phyloP scores from a whole-genome alignment of 2,888 invertebrate species.

The Hirtodrosophila duncani region DNA sequence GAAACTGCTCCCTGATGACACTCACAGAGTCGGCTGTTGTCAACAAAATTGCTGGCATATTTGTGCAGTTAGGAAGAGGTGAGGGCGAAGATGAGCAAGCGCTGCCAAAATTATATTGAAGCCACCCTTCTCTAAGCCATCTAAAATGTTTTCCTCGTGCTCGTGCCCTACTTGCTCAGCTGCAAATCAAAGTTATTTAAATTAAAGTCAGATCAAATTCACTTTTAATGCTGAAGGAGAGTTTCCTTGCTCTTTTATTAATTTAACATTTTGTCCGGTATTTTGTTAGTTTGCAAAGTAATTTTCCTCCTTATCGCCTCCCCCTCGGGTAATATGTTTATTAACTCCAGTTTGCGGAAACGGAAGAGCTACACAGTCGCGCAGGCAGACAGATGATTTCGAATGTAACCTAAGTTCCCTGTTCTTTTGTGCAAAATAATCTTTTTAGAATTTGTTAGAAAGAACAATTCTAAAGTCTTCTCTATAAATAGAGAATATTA shows the following conservation, averaged over 20 bases:
- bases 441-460: too few species aligned
- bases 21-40: conserved; percentile 24
- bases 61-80: too few species aligned
- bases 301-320: conserved; percentile 40
- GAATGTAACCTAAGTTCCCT: too few species aligned
- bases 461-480: too few species aligned
- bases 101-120: too few species aligned
- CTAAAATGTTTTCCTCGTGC: too few species aligned
- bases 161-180: too few species aligned
- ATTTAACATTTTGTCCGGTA: conserved; percentile 55
- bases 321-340: conserved; percentile 57
- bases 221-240: neutral
- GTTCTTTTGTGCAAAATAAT: too few species aligned
- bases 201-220: conserved; percentile 57
- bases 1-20: too few species aligned
- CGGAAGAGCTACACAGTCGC: conserved; percentile 72
- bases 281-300: conserved; percentile 48
- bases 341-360: conserved; percentile 64
- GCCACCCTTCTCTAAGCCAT: too few species aligned
- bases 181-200: conserved; percentile 60
- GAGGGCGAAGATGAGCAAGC: too few species aligned
- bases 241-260: conserved; percentile 48
- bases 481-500: too few species aligned
- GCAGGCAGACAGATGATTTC: conserved; percentile 66
- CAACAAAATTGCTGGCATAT: conserved; percentile 44